Base-by-base conservation (phyloP, 2,888 invertebrate genomes). In the Anoplius nigerrimus region DNA sequence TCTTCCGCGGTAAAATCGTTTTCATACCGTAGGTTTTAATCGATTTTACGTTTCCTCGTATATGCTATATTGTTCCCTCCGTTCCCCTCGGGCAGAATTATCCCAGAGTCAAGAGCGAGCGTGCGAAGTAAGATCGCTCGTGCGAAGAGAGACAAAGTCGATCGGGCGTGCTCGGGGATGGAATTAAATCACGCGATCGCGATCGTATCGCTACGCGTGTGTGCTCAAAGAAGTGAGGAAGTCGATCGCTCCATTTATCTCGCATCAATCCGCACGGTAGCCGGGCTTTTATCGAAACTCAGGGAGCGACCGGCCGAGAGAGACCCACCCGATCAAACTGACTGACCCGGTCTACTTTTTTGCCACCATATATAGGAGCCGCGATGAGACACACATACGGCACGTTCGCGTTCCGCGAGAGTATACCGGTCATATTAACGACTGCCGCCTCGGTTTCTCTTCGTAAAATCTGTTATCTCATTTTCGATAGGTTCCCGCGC, bases 301-400 rank as follows among this genome's bases (percentile, higher is more conserved):
- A 20, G 8, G 46, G n/a, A 16, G 48, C 48, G 48, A n/a, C 48
- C 6, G 11, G 11, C 6, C 8, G 4, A n/a, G n/a, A n/a, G 34
- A 11, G 11, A 24, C 22, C 16, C 21, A 58, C 45, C 48, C 67
- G 67, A 54, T 61, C 66, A 60, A 69, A 61, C 63, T 63, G 66
- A 72, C 72, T 71, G 76, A 78, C 80, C 74, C 82, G 86, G 79
- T 84, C 86, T 78, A 86, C 86, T 85, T 86, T 83, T 85, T 84
- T 80, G 62, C 79, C 75, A 58, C 80, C 82, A 80, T 82, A 79
- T 81, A 80, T 72, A 78, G 78, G n/a, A 34, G 6, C 48, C 70
- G 55, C 62, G 58, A 66, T 56, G 64, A 76, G 80, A 80, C 77
- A 71, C 48, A 18, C 48, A 48, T 48, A 34, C 34, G 8, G 1